Conservation (phyloP, 2,797 vertebrate genomes). For the Neoniphon sammara region DNA sequence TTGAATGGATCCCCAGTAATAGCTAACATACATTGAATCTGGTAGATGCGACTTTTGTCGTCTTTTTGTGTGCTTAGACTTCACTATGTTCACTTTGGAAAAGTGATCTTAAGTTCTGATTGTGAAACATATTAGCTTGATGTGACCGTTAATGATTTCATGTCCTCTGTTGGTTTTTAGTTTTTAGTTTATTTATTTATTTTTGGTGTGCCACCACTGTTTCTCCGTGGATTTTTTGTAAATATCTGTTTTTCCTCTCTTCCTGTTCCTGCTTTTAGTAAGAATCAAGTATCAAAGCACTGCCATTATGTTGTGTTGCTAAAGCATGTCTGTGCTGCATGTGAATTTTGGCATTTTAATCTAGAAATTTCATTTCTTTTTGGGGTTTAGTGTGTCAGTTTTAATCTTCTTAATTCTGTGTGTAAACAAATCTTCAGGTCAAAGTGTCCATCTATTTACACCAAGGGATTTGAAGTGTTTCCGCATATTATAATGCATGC, state of each 20-base stretch:
- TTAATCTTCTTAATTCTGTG: constrained; percentile 51
- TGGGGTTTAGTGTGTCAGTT: constrained; percentile 28
- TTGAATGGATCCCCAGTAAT: no score
- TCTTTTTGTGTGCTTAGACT: no score
- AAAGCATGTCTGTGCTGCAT: background rate
- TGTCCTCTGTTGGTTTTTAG: background rate
- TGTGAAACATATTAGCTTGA: no score
- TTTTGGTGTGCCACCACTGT: no score
- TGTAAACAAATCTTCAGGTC: constrained; percentile 52
- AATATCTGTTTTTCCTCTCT: background rate
- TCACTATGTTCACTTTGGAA: no score
- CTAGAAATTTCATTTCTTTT: constrained; percentile 12
- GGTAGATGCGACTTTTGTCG: no score
- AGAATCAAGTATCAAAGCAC: background rate
- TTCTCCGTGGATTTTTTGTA: no score
- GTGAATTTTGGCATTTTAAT: constrained; percentile 35
- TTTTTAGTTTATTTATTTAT: no score
- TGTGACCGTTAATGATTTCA: background rate
- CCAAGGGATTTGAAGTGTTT: constrained; percentile 10
- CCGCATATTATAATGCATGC: background rate
- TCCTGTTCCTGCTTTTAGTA: background rate
- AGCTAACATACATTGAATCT: no score
- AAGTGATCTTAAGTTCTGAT: no score
- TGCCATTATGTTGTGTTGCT: background rate
- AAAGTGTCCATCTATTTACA: constrained; percentile 41